Conservation (phyloP, 2,113 vertebrate genomes). For the Excalfactoria chinensis region DNA sequence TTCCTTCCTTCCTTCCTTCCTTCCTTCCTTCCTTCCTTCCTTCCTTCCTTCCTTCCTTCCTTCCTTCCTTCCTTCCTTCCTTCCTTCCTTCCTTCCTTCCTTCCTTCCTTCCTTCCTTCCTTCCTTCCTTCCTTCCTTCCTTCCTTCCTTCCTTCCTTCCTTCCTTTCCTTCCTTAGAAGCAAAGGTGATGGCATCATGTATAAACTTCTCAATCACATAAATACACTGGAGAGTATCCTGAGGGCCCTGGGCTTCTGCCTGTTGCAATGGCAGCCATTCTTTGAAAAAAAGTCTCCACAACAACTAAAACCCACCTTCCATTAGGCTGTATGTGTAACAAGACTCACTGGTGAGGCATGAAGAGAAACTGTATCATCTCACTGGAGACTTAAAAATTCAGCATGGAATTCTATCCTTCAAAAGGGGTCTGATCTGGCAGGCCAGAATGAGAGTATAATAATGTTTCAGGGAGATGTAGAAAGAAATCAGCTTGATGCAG, state of each 20-base stretch:
- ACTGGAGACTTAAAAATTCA: neutral
- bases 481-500: neutral
- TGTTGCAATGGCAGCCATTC: conserved; percentile 36
- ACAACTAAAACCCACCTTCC: neutral
- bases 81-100: neutral
- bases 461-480: neutral
- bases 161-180: too few relatives aligned
- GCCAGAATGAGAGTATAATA: neutral
- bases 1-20: too few relatives aligned
- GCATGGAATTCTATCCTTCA: neutral
- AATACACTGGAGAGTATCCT: conserved; percentile 17
- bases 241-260: neutral
- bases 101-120: too few relatives aligned
- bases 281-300: neutral
- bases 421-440: neutral
- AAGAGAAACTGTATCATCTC: neutral
- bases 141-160: too few relatives aligned
- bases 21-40: neutral
- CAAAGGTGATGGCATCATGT: conserved; percentile 11
- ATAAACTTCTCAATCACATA: neutral
- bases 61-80: too few relatives aligned
- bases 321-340: neutral
- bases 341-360: neutral
- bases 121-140: neutral
- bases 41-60: neutral